A percentile compares a stretch with the other conserved stretches of the same genome.
These are phyloP conservation scores for Autographa pulchrina DNA, from an alignment of 2,888 invertebrate species.

Conservation along the genomic window DNA sequence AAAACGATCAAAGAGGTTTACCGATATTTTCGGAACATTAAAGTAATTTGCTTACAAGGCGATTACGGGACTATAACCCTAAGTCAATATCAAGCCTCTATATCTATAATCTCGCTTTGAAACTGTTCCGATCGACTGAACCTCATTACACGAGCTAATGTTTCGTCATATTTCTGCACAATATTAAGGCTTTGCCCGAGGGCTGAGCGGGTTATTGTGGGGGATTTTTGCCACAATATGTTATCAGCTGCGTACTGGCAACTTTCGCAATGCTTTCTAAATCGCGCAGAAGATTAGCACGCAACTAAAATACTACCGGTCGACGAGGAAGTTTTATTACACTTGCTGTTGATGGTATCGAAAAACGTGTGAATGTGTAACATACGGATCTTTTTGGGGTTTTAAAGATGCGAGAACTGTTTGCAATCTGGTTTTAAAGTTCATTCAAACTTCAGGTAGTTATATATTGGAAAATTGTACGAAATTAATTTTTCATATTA, in stretches of 20 bases:
- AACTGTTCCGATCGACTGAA: constrained; percentile 48
- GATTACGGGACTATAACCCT: constrained; percentile 13
- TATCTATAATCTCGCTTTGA: constrained; percentile 52
- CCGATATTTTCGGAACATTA: neutral
- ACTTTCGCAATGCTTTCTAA: constrained; percentile 83
- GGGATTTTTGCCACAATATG: constrained; percentile 80
- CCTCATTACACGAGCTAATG: constrained; percentile 50
- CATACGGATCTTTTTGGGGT: constrained; percentile 31
- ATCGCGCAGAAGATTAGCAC: constrained; percentile 78
- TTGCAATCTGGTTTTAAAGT: too few species aligned
- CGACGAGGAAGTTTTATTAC: constrained; percentile 60
- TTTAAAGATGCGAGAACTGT: too few species aligned
- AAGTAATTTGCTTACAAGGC: neutral
- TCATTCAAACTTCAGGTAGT: too few species aligned
- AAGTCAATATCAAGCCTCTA: constrained; percentile 38
- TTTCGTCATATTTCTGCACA: constrained; percentile 55
- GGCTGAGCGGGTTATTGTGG: constrained; percentile 72
- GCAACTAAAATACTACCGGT: constrained; percentile 65
- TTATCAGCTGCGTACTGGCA: constrained; percentile 74
- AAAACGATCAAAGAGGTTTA: neutral
- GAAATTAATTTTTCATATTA: too few species aligned
- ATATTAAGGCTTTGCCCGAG: constrained; percentile 62
- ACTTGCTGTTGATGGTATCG: constrained; percentile 53
- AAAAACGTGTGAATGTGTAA: constrained; percentile 51
- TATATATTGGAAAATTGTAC: too few species aligned